Percentiles rank a stretch among this genome's conserved stretches.
Conservation (phyloP, 2,797 vertebrate genomes). For the Meda fulgida region DNA sequence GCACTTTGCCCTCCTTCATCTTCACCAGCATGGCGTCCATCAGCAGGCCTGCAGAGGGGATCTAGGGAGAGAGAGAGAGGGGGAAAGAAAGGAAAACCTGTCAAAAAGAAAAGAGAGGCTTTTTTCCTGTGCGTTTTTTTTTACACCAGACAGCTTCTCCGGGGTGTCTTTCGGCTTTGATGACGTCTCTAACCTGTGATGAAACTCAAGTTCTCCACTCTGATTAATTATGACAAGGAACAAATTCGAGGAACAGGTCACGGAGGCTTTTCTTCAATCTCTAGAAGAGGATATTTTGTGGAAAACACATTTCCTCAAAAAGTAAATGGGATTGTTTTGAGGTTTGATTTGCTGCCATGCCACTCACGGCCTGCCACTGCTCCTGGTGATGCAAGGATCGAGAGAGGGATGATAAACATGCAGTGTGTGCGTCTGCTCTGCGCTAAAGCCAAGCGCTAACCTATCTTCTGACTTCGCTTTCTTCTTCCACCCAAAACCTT, state of each 20-base stretch:
- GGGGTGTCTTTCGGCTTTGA: constrained; percentile 57
- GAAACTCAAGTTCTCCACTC: constrained; percentile 26
- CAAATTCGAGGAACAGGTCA: constrained; percentile 43
- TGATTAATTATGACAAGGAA: constrained; percentile 46
- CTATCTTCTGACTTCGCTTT: constrained; percentile 57
- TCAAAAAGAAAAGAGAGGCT: constrained; percentile 50
- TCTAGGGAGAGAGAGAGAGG: constrained; percentile 72
- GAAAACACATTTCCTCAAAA: constrained; percentile 30
- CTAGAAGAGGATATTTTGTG: constrained; percentile 27
- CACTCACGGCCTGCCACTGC: constrained; percentile 25
- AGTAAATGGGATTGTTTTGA: constrained; percentile 38
- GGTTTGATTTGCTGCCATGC: constrained; percentile 31
- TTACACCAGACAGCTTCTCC: constrained; percentile 71
- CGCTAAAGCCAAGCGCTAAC: constrained; percentile 37
- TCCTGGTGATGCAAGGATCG: constrained; percentile 18
- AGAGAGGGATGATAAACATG: background rate
- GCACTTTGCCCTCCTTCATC: constrained; percentile 91
- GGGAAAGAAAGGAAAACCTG: constrained; percentile 69
- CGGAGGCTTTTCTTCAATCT: constrained; percentile 37
- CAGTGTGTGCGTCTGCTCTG: background rate
- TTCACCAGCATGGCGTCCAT: constrained; percentile 88
- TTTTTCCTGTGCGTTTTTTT: constrained; percentile 57
- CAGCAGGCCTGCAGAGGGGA: constrained; percentile 88
- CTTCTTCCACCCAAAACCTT: constrained; percentile 61
- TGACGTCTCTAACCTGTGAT: constrained; percentile 45